Conservation (phyloP, 2,113 vertebrate species). For the Eira barbara region DNA sequence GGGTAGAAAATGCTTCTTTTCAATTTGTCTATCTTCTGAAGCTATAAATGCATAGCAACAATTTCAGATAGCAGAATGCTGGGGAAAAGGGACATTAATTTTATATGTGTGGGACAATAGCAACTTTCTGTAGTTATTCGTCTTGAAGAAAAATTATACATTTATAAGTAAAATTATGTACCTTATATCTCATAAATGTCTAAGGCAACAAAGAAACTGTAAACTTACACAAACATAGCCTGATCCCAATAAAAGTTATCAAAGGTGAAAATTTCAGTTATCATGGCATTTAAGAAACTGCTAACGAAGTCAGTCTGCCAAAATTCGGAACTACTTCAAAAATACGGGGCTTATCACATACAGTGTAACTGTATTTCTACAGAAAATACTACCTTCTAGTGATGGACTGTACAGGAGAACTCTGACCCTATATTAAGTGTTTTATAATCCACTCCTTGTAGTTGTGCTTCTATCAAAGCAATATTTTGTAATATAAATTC, state of each 20-base stretch:
- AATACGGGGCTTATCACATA: background rate
- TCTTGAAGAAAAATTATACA: background rate
- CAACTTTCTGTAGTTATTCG: background rate
- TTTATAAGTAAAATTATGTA: background rate
- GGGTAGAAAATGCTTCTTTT: background rate
- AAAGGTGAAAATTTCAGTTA: background rate
- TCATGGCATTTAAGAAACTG: background rate
- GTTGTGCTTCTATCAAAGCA: background rate
- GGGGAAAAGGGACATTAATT: background rate
- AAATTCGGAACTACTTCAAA: background rate
- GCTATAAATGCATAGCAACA: background rate
- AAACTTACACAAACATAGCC: background rate
- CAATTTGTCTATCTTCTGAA: background rate
- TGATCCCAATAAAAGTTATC: background rate
- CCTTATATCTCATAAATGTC: background rate
- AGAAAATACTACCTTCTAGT: background rate
- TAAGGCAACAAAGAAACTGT: background rate
- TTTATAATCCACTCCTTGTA: background rate
- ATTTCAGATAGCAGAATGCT: background rate
- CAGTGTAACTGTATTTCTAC: background rate
- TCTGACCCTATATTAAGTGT: background rate
- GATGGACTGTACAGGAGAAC: background rate
- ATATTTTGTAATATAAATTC: background rate
- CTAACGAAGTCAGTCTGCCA: background rate
- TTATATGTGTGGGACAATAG: background rate